Base-by-base conservation (phyloP, 2,888 invertebrate genomes). In the Pandemis corylana region DNA sequence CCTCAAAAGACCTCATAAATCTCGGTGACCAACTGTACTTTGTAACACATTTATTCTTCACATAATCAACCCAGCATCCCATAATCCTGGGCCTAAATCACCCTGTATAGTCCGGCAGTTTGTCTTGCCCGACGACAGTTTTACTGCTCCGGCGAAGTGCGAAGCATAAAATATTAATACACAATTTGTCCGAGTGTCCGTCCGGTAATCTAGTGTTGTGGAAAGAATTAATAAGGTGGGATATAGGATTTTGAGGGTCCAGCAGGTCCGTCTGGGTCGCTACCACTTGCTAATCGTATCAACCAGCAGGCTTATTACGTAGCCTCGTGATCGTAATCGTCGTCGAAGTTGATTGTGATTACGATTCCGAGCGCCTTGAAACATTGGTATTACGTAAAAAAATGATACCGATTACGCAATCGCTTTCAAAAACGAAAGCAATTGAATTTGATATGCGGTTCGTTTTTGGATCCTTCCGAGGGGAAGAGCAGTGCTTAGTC, bases 131-230 rank as follows among this genome's bases (percentile, higher is more conserved):
- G 91, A 92, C 93, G 94, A 94, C 93, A 94, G 94, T 84, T 94
- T 94, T 93, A 94, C 89, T 84, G 89, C 84, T 65, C 61, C 80
- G 81, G 77, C 78, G 80, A 78, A 87, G 92, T 90, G 92, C 87
- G 92, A 90, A 91, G 89, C 92, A 93, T 94, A 90, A 93, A 94
- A 94, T 94, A 94, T 94, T 94, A 94, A 94, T 94, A 94, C 93
- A 93, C 94, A 92, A 94, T 94, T 93, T 94, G 94, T 92, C 90
- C 92, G 87, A 93, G 93, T 92, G 91, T 90, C 87, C 87, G 87
- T 85, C 86, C 86, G 87, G 88, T 93, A 91, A 93, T 94, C 93
- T 89, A 93, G 92, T 92, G 53, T 12, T 88, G 87, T 87, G 77
- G 87, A 91, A 93, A 92, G 93, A 89, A 93, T 93, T 92, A 85